Conservation (phyloP, 1,140 invertebrate genomes). For the Nasonia longicornis region DNA sequence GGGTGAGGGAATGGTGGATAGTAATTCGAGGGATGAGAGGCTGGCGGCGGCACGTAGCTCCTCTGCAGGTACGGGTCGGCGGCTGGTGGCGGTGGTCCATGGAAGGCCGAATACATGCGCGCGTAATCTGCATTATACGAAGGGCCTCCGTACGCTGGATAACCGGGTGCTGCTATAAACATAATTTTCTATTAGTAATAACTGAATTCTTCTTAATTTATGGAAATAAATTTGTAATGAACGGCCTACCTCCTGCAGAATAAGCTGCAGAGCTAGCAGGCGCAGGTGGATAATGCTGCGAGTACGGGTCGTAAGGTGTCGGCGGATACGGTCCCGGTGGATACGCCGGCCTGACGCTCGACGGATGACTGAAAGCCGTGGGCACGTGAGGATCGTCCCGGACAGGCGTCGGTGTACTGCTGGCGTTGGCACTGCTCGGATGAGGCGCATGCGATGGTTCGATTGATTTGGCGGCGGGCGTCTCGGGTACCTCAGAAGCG, state of each 20-base stretch:
- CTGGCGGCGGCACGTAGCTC: slow-evolving; percentile 61
- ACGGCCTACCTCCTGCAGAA: slow-evolving; percentile 61
- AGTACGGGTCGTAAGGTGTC: slow-evolving; percentile 68
- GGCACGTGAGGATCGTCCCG: slow-evolving; percentile 60
- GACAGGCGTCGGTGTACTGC: slow-evolving; percentile 33
- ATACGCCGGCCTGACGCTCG: slow-evolving; percentile 63
- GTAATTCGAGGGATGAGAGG: slow-evolving; percentile 62
- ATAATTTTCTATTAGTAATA: slow-evolving; percentile 34
- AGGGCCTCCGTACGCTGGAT: slow-evolving; percentile 62
- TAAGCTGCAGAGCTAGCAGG: slow-evolving; percentile 64
- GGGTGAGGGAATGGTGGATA: slow-evolving; percentile 66
- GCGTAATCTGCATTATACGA: slow-evolving; percentile 67
- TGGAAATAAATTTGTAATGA: neutral
- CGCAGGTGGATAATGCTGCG: slow-evolving; percentile 67
- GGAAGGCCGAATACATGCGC: slow-evolving; percentile 68
- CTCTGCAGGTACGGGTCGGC: slow-evolving; percentile 66
- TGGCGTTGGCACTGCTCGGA: slow-evolving; percentile 11
- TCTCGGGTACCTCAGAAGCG: slow-evolving; percentile 1
- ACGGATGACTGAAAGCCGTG: slow-evolving; percentile 66
- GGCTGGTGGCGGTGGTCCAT: slow-evolving; percentile 63
- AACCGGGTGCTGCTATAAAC: slow-evolving; percentile 61
- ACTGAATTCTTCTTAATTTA: slow-evolving; percentile 18
- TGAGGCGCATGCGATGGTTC: slow-evolving; percentile 29
- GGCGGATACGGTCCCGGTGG: slow-evolving; percentile 68
- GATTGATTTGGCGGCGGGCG: slow-evolving; percentile 35